Base-by-base conservation (phyloP, 2,113 vertebrate genomes). In the Tenebrosternarchus preto region DNA sequence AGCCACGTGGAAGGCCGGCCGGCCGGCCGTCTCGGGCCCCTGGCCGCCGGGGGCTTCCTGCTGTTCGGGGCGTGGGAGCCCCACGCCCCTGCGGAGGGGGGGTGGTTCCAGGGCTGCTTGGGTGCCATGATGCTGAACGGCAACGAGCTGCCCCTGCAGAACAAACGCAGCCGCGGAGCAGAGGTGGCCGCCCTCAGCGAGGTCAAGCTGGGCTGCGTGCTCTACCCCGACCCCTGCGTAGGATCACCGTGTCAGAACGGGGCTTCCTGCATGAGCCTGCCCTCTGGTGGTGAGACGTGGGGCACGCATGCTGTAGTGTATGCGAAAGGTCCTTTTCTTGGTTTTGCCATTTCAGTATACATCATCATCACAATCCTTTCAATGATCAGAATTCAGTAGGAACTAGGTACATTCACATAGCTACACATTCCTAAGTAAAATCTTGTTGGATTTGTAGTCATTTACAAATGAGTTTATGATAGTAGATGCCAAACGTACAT, bases 1-100 rank as follows among this genome's bases (percentile, higher is more conserved):
- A 97, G 95, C 88, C 98, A 98, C 0, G 97, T 98, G 87, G 98
- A 99, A 84, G 93, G 97, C 19, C 95, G 96, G 20, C 85, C 95
- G 0, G 95, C 96, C 0, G 92, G 95, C 57, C 96, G 95, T 72
- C 95, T 97, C 71, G 96, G 96, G 93, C 94, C 94, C 0, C 92
- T 95, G 82, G 93, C 91, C 80, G 88, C 94, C 0, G 96, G 97
- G 0, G 95, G 93, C 0, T 92, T 93, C 0, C 91, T 99, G 87
- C 98, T 96, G 88, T 96, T 99, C 0, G 97, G 98, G 0, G 97
- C 97, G 6, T 94, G 95, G 83, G 96, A 82, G 39, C n/a, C 46
- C 22, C 0, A 24, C 92, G 85, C 92, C 80, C 91, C 92, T 29
- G 89, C 89, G 0, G 24, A 17, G 20, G 88, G 87, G 5, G 84